Base-by-base conservation (phyloP, 1,140 invertebrate genomes). In the Eriosoma lanigerum region DNA sequence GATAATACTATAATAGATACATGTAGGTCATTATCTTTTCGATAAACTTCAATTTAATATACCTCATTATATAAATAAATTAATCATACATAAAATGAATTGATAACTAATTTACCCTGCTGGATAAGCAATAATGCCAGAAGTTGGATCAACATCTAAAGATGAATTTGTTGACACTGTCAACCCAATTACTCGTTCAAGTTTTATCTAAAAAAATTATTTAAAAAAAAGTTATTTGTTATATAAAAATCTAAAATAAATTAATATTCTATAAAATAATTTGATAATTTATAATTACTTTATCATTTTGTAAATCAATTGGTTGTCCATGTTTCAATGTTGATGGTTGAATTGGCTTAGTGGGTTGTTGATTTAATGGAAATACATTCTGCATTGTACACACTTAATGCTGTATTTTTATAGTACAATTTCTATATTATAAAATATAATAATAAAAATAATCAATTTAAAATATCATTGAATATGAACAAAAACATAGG, bases 101-200 rank as follows among this genome's bases (percentile, higher is more conserved):
- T n/a, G n/a, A n/a, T n/a, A n/a, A n/a, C n/a, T 54, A 81, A 91
- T 93, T 93, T 87, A 98, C 95, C 96, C 96, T 84, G 96, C 96
- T 81, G 96, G 95, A 90, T 98, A 98, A 13, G 95, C 96, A 82
- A 98, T 91, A 75, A 92, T 88, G 83, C 95, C 94, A 62, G 91
- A 91, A 85, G 92, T 92, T 52, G 92, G 91, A 86, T 97, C 94
- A 86, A 92, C 94, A 87, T 94, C 93, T 83, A 98, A 88, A 10
- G 94, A 93, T 82, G 95, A 93, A 89, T 97, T 97, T 85, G 91
- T 94, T 84, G 91, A 91, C 50, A 97, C 94, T 38, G 96, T 98
- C 83, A 98, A 88, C 80, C 96, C 96, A 82, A 97, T 88, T 75
- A 98, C 95, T 83, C 92, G 91, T 89, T 98, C 96, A 85, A 98